Percentiles rank a stretch among this genome's conserved stretches.
Evolutionary conservation across 2,888 invertebrate genomes (phyloP).

Genomic region (Trissonchulus latispiculum): DNA sequence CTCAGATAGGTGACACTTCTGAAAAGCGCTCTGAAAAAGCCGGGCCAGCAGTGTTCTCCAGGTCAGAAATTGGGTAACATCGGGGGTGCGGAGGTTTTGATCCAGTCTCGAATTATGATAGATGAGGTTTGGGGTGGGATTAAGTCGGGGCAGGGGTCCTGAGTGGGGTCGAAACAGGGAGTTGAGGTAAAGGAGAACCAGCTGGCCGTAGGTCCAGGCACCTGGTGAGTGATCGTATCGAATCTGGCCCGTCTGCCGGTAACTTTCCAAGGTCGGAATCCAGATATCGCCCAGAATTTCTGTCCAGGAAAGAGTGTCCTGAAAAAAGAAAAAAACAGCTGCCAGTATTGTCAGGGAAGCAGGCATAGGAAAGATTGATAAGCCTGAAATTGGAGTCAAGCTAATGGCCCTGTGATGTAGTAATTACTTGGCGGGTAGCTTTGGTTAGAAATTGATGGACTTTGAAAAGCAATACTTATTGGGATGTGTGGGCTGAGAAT

Average conservation of each 20-base stretch:
- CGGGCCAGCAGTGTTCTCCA: not conserved
- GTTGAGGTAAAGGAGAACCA: not conserved
- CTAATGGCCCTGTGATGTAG: too few relatives aligned
- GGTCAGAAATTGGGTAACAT: not conserved
- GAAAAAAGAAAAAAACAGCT: too few relatives aligned
- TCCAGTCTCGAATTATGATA: not conserved
- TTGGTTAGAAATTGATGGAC: too few relatives aligned
- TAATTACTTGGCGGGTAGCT: too few relatives aligned
- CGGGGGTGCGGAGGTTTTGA: not conserved
- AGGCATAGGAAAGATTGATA: too few relatives aligned
- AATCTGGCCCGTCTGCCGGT: not conserved
- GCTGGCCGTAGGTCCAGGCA: not conserved
- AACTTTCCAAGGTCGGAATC: not conserved
- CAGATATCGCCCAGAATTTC: not conserved
- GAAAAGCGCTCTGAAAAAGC: not conserved
- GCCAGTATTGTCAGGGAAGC: too few relatives aligned
- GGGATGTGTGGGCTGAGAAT: too few relatives aligned
- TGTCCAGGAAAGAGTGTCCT: not conserved
- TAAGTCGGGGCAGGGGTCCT: not conserved
- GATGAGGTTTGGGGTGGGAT: not conserved
- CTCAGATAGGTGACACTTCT: not conserved
- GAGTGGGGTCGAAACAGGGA: not conserved
- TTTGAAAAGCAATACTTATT: too few relatives aligned
- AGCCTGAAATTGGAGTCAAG: too few relatives aligned
- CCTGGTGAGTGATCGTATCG: not conserved